Base-by-base conservation (phyloP, 2,113 vertebrate genomes). In the Dicrurus megarhynchus region DNA sequence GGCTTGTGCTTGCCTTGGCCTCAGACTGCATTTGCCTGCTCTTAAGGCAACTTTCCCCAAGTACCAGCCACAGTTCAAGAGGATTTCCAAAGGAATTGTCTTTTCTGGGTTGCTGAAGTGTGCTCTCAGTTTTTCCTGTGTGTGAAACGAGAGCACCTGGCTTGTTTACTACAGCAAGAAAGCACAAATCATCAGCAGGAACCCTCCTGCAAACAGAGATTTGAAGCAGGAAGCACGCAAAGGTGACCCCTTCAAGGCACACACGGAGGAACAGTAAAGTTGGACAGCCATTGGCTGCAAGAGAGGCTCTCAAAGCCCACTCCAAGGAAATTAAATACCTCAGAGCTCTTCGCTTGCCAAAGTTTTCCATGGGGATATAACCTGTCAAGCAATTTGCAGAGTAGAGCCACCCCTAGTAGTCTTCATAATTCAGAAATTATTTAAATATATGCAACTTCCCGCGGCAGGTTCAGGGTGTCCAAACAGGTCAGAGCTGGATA, bases 251-350 rank as follows among this genome's bases (percentile, higher is more conserved):
- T 37, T 33, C 53, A 22, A 68, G 59, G 32, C 5, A 41, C 3
- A 41, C 10, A 8, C 0, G 0, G 2, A 87, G 8, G 41, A 65
- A n/a, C 0, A 60, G 12, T 23, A 6, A 68, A 39, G 20, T 2
- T 64, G 26, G 12, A 76, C 11, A 60, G 14, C 6, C 13, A 56
- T 1, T 42, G 39, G 10, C 33, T 55, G 39, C 23, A 55, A 44
- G n/a, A 33, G 18, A 65, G 21, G 23, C 33, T 61, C 59, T 59
- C 19, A 33, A 68, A 69, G 73, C 14, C 10, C 35, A 56, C 17
- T 42, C 13, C n/a, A 27, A 20, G 18, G 33, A 79, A 91, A 65
- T 60, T 2, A 44, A 60, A 37, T 7, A 64, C 5, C 41, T 37
- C 22, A 37, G n/a, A 80, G 8, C 23, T 53, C 37, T 49, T 73